phyloP scores from a whole-genome alignment of 1,140 invertebrate species.

The Leucophenga varia region DNA sequence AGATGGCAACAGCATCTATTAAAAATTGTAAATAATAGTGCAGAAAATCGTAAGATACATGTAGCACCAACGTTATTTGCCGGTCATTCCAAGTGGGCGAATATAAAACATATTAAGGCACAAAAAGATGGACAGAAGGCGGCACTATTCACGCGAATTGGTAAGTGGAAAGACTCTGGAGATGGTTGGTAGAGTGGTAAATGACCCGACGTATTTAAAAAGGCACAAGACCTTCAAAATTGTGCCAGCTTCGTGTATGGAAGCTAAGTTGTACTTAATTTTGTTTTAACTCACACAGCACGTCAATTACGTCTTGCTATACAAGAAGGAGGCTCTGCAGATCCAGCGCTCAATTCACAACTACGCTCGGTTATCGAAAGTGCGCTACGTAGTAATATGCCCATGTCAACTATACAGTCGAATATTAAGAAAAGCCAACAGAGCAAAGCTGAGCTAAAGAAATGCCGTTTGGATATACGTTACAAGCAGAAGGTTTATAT shows the following conservation, averaged over 20 bases:
- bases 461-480: slow-evolving; percentile 53
- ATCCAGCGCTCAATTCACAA: slow-evolving; percentile 62
- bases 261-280: no score
- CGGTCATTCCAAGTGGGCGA: slow-evolving; percentile 75
- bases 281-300: no score
- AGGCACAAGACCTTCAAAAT: no score
- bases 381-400: slow-evolving; percentile 64
- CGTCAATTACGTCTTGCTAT: slow-evolving; percentile 62
- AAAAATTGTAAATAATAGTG: no score
- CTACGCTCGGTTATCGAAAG: slow-evolving; percentile 62
- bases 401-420: slow-evolving; percentile 61
- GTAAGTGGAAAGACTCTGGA: no score
- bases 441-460: slow-evolving; percentile 36
- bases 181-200: no score
- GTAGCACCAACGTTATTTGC: slow-evolving; percentile 67
- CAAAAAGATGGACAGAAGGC: slow-evolving; percentile 63
- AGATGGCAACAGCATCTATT: no score
- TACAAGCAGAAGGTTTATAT: slow-evolving; percentile 42
- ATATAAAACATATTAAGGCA: slow-evolving; percentile 69
- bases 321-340: slow-evolving; percentile 59
- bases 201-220: no score
- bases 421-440: slow-evolving; percentile 58
- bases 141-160: slow-evolving; percentile 56
- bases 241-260: no score
- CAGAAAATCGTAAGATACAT: no score